Conservation (phyloP, 2,113 vertebrate species). For the Sakesphorus luctuosus region DNA sequence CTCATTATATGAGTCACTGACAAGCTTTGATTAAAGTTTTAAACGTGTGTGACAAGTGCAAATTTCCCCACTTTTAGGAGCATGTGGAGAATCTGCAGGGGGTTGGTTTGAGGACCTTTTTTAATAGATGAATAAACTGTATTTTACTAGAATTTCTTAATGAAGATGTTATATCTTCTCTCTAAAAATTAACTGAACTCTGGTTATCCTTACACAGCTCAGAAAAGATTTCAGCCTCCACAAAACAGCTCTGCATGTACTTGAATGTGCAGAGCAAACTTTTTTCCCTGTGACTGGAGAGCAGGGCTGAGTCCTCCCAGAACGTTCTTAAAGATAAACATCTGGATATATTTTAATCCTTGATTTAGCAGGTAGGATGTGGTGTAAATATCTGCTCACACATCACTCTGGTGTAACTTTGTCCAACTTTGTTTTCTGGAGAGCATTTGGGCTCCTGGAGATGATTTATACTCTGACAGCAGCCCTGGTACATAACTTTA, state of each 20-base stretch:
- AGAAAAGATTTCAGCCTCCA: neutral
- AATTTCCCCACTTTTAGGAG: neutral
- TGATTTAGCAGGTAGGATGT: neutral
- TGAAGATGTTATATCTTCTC: neutral
- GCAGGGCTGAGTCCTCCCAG: neutral
- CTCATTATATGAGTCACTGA: slow-evolving; percentile 5
- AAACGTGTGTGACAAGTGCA: slow-evolving; percentile 39
- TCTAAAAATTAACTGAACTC: neutral
- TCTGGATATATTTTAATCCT: neutral
- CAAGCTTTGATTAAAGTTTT: slow-evolving; percentile 63
- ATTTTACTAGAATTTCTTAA: slow-evolving; percentile 16
- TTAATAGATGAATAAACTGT: neutral
- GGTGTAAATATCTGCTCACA: neutral
- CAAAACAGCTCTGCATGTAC: neutral
- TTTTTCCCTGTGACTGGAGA: neutral
- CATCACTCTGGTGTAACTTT: neutral
- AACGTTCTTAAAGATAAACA: neutral
- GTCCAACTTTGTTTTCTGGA: neutral
- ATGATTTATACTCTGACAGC: neutral
- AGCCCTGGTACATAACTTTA: neutral
- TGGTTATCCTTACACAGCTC: neutral
- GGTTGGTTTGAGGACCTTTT: neutral
- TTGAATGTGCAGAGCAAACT: neutral
- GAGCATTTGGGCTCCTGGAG: neutral
- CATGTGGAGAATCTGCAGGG: slow-evolving; percentile 30